phyloP scores from a whole-genome alignment of 2,113 vertebrate genomes.

The Gallinago media region DNA sequence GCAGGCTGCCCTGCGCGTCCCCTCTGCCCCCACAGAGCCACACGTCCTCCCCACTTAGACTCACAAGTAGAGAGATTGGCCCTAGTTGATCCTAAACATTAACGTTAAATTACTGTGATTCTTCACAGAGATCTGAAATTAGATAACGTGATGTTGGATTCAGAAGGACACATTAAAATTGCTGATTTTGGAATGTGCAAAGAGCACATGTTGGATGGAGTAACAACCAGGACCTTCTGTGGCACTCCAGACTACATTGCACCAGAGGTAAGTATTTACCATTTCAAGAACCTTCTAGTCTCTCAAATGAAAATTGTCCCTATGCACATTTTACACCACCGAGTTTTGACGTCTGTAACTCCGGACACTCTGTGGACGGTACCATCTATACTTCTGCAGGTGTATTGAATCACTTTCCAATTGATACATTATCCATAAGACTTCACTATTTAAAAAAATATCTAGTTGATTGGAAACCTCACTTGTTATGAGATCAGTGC shows the following conservation, averaged over 20 bases:
- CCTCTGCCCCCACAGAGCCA: accelerated
- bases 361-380: not conserved
- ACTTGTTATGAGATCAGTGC: not conserved
- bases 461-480: not conserved
- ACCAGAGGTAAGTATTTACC: conserved; percentile 86
- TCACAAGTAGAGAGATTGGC: not conserved
- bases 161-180: conserved; percentile 97
- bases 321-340: not conserved
- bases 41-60: not conserved
- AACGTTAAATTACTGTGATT: conserved; percentile 19
- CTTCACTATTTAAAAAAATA: not conserved
- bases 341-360: not conserved
- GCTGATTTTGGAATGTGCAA: conserved; percentile 99
- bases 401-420: not conserved
- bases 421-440: not conserved
- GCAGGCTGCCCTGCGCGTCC: accelerated
- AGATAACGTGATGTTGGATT: conserved; percentile 97
- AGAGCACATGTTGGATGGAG: conserved; percentile 90
- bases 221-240: conserved; percentile 94
- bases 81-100: not conserved
- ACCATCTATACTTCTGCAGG: not conserved
- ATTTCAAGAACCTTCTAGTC: not conserved
- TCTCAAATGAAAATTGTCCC: not conserved
- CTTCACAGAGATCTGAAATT: conserved; percentile 91
- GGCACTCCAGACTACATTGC: conserved; percentile 98